Percentiles rank a stretch among this genome's conserved stretches.
phyloP scores from a whole-genome alignment of 2,888 invertebrate genomes.

The Thecocarcelia acutangulata region DNA sequence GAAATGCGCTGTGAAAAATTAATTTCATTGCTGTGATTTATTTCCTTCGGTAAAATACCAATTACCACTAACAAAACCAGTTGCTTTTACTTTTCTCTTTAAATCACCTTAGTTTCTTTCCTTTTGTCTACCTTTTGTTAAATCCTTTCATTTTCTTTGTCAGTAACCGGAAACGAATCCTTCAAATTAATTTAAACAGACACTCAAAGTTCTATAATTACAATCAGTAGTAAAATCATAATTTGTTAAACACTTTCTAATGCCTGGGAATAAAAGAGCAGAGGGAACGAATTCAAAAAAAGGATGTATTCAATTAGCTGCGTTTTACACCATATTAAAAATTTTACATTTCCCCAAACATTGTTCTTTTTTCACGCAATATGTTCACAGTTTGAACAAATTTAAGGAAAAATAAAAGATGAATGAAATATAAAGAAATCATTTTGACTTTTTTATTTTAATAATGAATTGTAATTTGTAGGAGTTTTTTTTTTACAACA shows the following conservation, averaged over 20 bases:
- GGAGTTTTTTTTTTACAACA: neutral
- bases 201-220: conserved; percentile 25
- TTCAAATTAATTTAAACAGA: conserved; percentile 32
- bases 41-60: no score
- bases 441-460: conserved; percentile 16
- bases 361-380: conserved; percentile 58
- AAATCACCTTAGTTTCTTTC: neutral
- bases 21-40: no score
- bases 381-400: conserved; percentile 49
- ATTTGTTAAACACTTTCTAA: conserved; percentile 57
- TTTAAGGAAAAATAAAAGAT: no score
- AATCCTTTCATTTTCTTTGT: conserved; percentile 19
- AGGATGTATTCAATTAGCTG: conserved; percentile 61
- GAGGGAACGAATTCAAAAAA: conserved; percentile 12
- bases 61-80: no score
- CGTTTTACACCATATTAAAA: conserved; percentile 62
- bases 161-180: conserved; percentile 57
- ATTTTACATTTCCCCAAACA: conserved; percentile 17
- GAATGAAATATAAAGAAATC: conserved; percentile 27
- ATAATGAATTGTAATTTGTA: conserved; percentile 2
- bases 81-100: no score
- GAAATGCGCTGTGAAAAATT: no score
- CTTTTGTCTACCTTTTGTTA: neutral
- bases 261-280: conserved; percentile 21
- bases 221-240: conserved; percentile 24